Evolutionary conservation across 2,888 invertebrate genomes (phyloP), one percentile per base, ranked within the genome.

Genomic region (Melinaea marsaeus): DNA sequence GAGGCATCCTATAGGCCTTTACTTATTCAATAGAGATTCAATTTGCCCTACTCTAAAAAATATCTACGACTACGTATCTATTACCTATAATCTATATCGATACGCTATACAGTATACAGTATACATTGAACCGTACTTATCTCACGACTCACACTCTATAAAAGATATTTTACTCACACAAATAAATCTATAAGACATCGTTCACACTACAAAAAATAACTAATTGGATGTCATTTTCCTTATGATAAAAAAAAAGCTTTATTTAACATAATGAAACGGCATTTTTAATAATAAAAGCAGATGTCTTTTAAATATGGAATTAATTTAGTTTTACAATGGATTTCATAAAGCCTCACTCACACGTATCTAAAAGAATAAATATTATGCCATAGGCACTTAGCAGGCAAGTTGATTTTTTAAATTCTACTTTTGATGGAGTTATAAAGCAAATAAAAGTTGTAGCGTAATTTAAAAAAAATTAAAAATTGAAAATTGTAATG

Each of bases 1-100:
- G 93, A 90, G 97, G 97, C 97, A 97, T 97, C 88, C 92, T 93
- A 70, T 78, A 79, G 81, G 84, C 84, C 78, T 83, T 78, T 80
- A 77, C 78, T 82, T 78, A 75, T 75, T 75, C 57, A 62, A 63
- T 70, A 70, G 62, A 69, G 67, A 72, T 70, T 69, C 66, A 69
- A 67, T 70, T 73, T 69, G 65, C 60, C 66, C 68, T 69, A 67
- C 60, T 66, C 65, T 68, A 66, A 69, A 68, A 70, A 71, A 67
- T 66, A 70, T 69, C 68, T 65, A 72, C 69, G 66, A 69, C 70
- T 62, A 63, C 63, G 63, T 63, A 66, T 61, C 60, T 65, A 65
- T 62, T 62, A 76, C 78, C 78, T 77, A 78, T 66, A 73, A 66
- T 68, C 78, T 76, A 77, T 66, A 72, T 68, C 70, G 72, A 70